phyloP scores from a whole-genome alignment of 2,888 invertebrate genomes.

The Coenonympha arcania region DNA sequence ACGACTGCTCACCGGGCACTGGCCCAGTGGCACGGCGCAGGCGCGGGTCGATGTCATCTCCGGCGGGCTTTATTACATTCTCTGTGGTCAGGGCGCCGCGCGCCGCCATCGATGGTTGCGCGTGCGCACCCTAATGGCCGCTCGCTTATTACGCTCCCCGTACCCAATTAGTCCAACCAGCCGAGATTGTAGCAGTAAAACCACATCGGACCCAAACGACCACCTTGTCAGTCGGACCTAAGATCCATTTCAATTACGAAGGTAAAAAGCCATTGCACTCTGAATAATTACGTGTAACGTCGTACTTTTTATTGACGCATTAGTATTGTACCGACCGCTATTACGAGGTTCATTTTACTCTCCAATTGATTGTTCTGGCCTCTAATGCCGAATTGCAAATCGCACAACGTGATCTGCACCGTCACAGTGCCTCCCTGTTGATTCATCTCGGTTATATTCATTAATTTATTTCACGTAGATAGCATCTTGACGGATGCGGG shows the following conservation, averaged over 20 bases:
- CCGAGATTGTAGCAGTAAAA: constrained; percentile 28
- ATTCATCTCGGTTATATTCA: constrained; percentile 62
- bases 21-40: neutral
- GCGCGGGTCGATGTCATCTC: constrained; percentile 21
- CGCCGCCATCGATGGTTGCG: constrained; percentile 31
- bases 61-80: constrained; percentile 20
- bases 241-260: constrained; percentile 14
- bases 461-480: constrained; percentile 64
- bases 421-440: constrained; percentile 48
- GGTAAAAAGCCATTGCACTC: constrained; percentile 16
- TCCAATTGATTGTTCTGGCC: constrained; percentile 30
- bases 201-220: constrained; percentile 33
- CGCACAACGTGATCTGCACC: constrained; percentile 43
- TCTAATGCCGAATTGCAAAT: constrained; percentile 45
- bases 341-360: constrained; percentile 33
- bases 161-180: constrained; percentile 54
- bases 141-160: constrained; percentile 45
- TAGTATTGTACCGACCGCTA: constrained; percentile 25
- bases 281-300: neutral
- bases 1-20: too few species aligned
- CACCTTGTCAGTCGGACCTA: constrained; percentile 22
- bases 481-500: constrained; percentile 66
- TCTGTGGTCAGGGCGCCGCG: constrained; percentile 27
- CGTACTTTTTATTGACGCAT: constrained; percentile 22
- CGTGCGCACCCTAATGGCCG: constrained; percentile 43